Evolutionary conservation across 2,797 vertebrate genomes (phyloP).

Genomic region (Sphenopsis melanotis): DNA sequence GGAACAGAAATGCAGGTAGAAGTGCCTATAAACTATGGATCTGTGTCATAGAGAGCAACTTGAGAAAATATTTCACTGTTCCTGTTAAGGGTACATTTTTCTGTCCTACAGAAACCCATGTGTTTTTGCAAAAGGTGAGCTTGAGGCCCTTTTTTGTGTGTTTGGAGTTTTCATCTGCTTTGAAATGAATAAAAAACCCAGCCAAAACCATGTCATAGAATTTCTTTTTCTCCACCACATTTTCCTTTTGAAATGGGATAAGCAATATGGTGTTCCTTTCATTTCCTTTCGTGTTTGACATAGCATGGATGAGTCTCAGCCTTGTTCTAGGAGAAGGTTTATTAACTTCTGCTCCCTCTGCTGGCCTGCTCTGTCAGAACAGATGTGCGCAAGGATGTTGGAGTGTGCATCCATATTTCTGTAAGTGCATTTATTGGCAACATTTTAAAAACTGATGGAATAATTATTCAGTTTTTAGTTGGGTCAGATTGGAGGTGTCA

Average conservation of each 20-base stretch:
- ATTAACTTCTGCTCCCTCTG: conserved; percentile 57
- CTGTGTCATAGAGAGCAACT: not conserved
- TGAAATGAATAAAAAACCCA: accelerated
- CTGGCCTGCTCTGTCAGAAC: not conserved
- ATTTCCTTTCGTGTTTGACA: not conserved
- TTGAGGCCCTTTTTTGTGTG: not conserved
- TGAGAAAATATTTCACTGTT: not conserved
- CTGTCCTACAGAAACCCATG: not conserved
- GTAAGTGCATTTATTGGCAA: not conserved
- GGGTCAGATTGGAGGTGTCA: conserved; percentile 47
- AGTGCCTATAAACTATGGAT: not conserved
- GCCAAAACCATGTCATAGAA: not conserved
- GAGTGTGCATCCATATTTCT: not conserved
- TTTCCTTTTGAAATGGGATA: not conserved
- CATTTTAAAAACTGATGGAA: not conserved
- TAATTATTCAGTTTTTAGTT: not conserved
- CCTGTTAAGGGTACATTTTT: not conserved
- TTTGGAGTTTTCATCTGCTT: not conserved
- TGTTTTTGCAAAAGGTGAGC: not conserved
- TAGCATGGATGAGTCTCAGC: not conserved
- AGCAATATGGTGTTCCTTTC: not conserved
- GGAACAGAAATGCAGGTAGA: not conserved
- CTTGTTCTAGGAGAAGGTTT: not conserved
- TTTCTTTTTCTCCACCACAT: not conserved
- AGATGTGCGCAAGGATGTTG: not conserved